These are phyloP conservation scores for Plagodis pulveraria DNA, from an alignment of 2,888 invertebrate species.

Conservation along the genomic window DNA sequence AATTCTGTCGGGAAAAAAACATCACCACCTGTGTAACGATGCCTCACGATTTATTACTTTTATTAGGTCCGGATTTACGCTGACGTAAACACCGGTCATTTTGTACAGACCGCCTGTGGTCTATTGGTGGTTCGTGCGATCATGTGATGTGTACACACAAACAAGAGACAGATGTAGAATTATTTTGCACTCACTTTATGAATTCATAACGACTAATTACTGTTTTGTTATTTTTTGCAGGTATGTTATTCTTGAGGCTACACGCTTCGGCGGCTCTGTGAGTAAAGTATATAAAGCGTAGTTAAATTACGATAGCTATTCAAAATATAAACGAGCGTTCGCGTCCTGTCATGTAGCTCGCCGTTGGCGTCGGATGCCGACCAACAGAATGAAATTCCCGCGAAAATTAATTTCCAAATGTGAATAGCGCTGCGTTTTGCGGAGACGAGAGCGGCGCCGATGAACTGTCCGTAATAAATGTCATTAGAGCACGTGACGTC, in stretches of 20 bases:
- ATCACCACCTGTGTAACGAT: constrained; percentile 63
- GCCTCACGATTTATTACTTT: constrained; percentile 67
- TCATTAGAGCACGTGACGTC: constrained; percentile 77
- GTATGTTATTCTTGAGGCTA: constrained; percentile 36
- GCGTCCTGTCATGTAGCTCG: constrained; percentile 35
- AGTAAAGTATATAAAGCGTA: constrained; percentile 7
- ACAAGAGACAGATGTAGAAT: constrained; percentile 8
- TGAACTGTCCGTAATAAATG: constrained; percentile 78
- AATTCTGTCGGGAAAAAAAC: constrained; percentile 60
- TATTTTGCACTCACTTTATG: constrained; percentile 9
- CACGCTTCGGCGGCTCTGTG: constrained; percentile 9
- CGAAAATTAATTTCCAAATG: constrained; percentile 72
- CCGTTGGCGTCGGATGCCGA: constrained; percentile 30
- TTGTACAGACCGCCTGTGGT: constrained; percentile 38
- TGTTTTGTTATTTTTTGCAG: constrained; percentile 41
- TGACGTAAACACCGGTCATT: constrained; percentile 50
- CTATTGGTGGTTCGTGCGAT: constrained; percentile 34
- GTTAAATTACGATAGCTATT: constrained; percentile 1
- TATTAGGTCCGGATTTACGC: constrained; percentile 63
- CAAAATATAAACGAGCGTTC: constrained; percentile 30
- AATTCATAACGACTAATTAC: constrained; percentile 19
- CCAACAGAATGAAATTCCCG: constrained; percentile 55
- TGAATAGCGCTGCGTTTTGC: constrained; percentile 59
- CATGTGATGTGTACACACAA: constrained; percentile 16
- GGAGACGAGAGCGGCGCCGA: constrained; percentile 67